Evolutionary conservation across 2,888 invertebrate species (phyloP), one percentile per base, ranked within the genome.

Genomic region (Serripes groenlandicus): DNA sequence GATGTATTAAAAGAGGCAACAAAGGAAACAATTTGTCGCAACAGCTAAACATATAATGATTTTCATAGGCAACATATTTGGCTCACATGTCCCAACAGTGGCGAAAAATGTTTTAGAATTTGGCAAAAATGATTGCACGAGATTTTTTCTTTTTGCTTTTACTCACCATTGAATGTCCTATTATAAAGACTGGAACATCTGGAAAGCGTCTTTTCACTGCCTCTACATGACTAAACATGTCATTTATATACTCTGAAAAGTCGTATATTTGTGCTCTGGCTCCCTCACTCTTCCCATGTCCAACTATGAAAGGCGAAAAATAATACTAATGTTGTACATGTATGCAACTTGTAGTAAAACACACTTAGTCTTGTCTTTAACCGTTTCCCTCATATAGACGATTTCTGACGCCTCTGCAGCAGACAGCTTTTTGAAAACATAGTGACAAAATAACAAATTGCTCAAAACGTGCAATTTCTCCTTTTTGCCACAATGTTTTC

Each of bases 91-190:
- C n/a, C n/a, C n/a, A n/a, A n/a, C n/a, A n/a, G n/a, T n/a, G n/a
- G n/a, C n/a, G n/a, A n/a, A n/a, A n/a, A n/a, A n/a, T n/a, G n/a
- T n/a, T n/a, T n/a, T n/a, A n/a, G n/a, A n/a, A n/a, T n/a, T n/a
- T n/a, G n/a, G n/a, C n/a, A n/a, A n/a, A n/a, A n/a, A n/a, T n/a
- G n/a, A n/a, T n/a, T n/a, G n/a, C n/a, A n/a, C n/a, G n/a, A n/a
- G n/a, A n/a, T n/a, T n/a, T n/a, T n/a, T n/a, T n/a, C n/a, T n/a
- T n/a, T n/a, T n/a, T n/a, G n/a, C n/a, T n/a, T n/a, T n/a, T n/a
- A 60, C 89, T 82, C 88, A 95, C 95, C 95, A 95, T 95, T 11
- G 95, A 95, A 90, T 95, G 95, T n/a, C 95, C 95, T 52, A 95
- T 87, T 23, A 95, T 84, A 85, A 94, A 95, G 32, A 93, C 86